phyloP scores from a whole-genome alignment of 1,140 invertebrate genomes.

The Caenorhabditis briggsae region DNA sequence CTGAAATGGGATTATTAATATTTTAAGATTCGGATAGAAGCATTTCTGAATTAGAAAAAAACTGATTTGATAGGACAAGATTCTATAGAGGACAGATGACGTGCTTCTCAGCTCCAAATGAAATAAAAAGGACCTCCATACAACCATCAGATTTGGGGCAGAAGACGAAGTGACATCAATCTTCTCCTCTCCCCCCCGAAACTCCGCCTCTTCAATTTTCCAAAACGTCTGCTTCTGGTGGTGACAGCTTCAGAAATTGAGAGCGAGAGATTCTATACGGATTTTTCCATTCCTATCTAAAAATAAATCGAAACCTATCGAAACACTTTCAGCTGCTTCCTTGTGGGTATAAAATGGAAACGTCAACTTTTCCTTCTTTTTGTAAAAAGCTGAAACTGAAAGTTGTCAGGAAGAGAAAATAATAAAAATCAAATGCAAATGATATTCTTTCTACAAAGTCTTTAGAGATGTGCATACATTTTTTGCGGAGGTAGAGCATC shows the following conservation, averaged over 20 bases:
- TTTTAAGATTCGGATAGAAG: background rate
- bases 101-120: background rate
- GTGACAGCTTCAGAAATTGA: slow-evolving; percentile 18
- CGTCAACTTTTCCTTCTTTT: background rate
- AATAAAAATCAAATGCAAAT: slow-evolving; percentile 19
- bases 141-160: slow-evolving; percentile 9
- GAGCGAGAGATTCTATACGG: background rate
- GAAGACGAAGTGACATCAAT: slow-evolving; percentile 32
- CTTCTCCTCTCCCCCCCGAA: background rate
- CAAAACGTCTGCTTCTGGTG: slow-evolving; percentile 13
- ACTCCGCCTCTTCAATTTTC: background rate
- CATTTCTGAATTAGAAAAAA: background rate
- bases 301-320: background rate
- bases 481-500: no score
- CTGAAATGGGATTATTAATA: background rate
- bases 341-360: background rate
- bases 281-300: background rate
- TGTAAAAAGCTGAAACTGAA: background rate
- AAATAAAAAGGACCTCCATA: background rate
- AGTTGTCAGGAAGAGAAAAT: background rate
- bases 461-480: no score
- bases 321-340: slow-evolving; percentile 14
- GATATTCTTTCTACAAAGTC: background rate
- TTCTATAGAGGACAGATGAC: background rate
- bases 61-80: background rate